phyloP scores from a whole-genome alignment of 1,140 invertebrate species.

The Diachasmimorpha longicaudata region DNA sequence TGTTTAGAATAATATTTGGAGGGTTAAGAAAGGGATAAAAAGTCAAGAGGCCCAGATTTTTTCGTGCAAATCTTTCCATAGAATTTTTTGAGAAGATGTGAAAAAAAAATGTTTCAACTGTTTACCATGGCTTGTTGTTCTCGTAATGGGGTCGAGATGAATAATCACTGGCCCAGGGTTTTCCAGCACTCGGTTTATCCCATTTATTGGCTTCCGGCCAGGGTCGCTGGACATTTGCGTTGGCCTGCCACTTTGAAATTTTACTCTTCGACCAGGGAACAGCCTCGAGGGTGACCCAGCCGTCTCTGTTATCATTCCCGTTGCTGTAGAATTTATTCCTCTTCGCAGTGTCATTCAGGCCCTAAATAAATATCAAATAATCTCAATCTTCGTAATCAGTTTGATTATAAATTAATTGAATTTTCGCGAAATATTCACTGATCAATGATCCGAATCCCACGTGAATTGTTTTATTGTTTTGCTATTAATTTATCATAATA shows the following conservation, averaged over 20 bases:
- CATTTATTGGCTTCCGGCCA: constrained; percentile 55
- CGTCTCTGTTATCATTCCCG: constrained; percentile 72
- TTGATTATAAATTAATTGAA: neutral
- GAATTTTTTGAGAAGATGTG: no score
- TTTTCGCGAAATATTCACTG: no score
- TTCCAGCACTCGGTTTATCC: constrained; percentile 51
- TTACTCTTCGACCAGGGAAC: constrained; percentile 81
- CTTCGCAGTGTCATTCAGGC: constrained; percentile 57
- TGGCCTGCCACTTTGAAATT: constrained; percentile 79
- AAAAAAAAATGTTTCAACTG: no score
- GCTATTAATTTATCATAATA: no score
- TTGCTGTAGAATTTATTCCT: constrained; percentile 59
- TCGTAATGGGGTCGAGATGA: constrained; percentile 43
- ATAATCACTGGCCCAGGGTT: constrained; percentile 51
- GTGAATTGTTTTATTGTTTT: no score
- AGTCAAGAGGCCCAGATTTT: no score
- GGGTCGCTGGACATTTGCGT: constrained; percentile 59
- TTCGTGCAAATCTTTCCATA: no score
- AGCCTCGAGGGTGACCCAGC: constrained; percentile 79
- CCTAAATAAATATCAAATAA: constrained; percentile 30
- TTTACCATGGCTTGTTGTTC: constrained; percentile 52
- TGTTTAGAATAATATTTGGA: constrained; percentile 14
- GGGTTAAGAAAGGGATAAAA: no score
- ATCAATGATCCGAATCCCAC: no score
- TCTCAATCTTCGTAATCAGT: neutral